These are phyloP conservation scores for Macrocentrus cingulum DNA, from an alignment of 1,140 invertebrate species.

Conservation along the genomic window DNA sequence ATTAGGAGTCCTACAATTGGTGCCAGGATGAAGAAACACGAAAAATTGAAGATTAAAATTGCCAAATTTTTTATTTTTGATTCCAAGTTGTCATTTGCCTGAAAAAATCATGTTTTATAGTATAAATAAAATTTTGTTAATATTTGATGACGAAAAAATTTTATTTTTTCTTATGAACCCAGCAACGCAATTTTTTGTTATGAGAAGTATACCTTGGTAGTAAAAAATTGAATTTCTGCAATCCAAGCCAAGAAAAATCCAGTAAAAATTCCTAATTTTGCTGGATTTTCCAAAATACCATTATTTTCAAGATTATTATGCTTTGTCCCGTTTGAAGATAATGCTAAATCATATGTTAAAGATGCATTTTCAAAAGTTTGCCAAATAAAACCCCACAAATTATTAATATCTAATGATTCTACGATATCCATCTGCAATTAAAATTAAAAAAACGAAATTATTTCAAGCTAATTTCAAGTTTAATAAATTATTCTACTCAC, in stretches of 20 bases:
- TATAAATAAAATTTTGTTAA: no score
- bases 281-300: slow-evolving; percentile 28
- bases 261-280: slow-evolving; percentile 26
- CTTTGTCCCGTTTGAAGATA: slow-evolving; percentile 23
- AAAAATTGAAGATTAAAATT: slow-evolving; percentile 15
- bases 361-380: slow-evolving; percentile 28
- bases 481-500: no score
- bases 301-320: slow-evolving; percentile 6
- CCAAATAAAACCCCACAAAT: slow-evolving; percentile 27
- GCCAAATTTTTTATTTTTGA: slow-evolving; percentile 20
- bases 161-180: no score
- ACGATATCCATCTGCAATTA: slow-evolving; percentile 19
- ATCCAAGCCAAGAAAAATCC: slow-evolving; percentile 27
- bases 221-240: slow-evolving; percentile 20
- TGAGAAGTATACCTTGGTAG: slow-evolving; percentile 30
- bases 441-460: not conserved
- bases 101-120: slow-evolving; percentile 8
- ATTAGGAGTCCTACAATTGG: slow-evolving; percentile 22
- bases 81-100: slow-evolving; percentile 19
- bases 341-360: slow-evolving; percentile 24
- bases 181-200: no score
- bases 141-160: no score
- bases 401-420: slow-evolving; percentile 3
- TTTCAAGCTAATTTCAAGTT: no score
- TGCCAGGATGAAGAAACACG: slow-evolving; percentile 13